phyloP scores from a whole-genome alignment of 1,140 invertebrate genomes.

The Drosophila fuyamai region DNA sequence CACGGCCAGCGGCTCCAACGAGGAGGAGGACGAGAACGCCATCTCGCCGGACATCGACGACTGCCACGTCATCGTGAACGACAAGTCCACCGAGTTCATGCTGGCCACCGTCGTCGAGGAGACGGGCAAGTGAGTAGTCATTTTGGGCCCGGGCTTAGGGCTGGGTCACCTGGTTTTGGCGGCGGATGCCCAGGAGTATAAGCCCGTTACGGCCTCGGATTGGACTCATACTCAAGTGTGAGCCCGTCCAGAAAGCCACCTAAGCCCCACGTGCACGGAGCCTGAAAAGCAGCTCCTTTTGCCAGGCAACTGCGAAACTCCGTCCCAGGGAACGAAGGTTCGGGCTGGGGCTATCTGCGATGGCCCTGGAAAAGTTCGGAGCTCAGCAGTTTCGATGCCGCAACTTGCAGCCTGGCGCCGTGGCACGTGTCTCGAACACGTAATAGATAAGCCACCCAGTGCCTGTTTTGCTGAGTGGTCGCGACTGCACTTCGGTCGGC shows the following conservation, averaged over 20 bases:
- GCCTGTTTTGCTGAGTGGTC: slow-evolving; percentile 33
- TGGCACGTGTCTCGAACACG: slow-evolving; percentile 55
- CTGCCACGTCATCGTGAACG: slow-evolving; percentile 94
- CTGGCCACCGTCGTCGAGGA: slow-evolving; percentile 93
- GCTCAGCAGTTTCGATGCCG: slow-evolving; percentile 16
- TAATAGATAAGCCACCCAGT: slow-evolving; percentile 54
- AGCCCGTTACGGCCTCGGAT: background rate
- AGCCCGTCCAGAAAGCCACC: background rate
- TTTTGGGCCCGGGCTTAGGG: background rate
- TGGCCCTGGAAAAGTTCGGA: slow-evolving; percentile 15
- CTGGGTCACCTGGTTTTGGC: background rate
- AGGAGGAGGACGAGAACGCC: slow-evolving; percentile 92
- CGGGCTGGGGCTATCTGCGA: slow-evolving; percentile 14
- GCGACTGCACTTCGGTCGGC: slow-evolving; percentile 14
- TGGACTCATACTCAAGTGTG: background rate
- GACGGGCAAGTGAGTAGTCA: slow-evolving; percentile 87
- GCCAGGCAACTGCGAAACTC: background rate
- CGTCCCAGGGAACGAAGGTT: background rate
- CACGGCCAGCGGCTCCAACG: slow-evolving; percentile 95
- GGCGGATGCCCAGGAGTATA: background rate
- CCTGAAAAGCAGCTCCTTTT: background rate
- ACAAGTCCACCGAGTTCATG: slow-evolving; percentile 95
- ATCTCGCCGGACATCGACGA: slow-evolving; percentile 87
- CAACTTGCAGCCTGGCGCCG: slow-evolving; percentile 2
- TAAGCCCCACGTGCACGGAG: background rate